Percentiles rank a stretch among this genome's conserved stretches.
phyloP scores from a whole-genome alignment of 2,797 vertebrate genomes.

The Spondyliosoma cantharus region DNA sequence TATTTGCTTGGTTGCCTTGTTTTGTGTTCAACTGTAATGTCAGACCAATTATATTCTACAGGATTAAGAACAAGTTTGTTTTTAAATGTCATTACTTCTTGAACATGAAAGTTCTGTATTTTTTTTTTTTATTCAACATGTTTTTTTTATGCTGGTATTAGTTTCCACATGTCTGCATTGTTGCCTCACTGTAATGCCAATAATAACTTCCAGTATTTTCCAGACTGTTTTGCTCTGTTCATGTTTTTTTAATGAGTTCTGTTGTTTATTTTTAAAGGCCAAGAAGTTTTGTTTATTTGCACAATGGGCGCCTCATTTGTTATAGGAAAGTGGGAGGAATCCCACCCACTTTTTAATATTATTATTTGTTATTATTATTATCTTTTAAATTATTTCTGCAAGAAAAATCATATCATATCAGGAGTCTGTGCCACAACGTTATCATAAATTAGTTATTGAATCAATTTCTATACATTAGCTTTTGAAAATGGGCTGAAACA shows the following conservation, averaged over 20 bases:
- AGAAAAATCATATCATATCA: too few species aligned
- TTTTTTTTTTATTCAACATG: conserved; percentile 4
- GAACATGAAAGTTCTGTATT: conserved; percentile 31
- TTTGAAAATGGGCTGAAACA: too few species aligned
- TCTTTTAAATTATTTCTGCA: too few species aligned
- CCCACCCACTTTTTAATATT: too few species aligned
- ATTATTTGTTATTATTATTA: too few species aligned
- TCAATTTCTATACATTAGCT: too few species aligned
- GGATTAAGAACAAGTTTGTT: background rate
- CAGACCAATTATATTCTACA: background rate
- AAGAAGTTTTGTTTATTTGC: background rate
- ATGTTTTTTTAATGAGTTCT: background rate
- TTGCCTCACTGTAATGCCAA: conserved; percentile 12
- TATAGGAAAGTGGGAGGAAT: too few species aligned
- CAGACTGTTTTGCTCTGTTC: background rate
- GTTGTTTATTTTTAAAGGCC: background rate
- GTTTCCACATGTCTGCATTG: background rate
- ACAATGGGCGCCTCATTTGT: too few species aligned
- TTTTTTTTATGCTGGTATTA: background rate
- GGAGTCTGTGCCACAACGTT: too few species aligned
- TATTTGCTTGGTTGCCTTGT: conserved; percentile 12
- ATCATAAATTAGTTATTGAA: too few species aligned
- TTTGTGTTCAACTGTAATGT: background rate
- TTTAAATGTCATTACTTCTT: background rate
- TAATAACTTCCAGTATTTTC: conserved; percentile 30